Conservation (phyloP, 2,888 invertebrate species). For the Ectobius pallidus region DNA sequence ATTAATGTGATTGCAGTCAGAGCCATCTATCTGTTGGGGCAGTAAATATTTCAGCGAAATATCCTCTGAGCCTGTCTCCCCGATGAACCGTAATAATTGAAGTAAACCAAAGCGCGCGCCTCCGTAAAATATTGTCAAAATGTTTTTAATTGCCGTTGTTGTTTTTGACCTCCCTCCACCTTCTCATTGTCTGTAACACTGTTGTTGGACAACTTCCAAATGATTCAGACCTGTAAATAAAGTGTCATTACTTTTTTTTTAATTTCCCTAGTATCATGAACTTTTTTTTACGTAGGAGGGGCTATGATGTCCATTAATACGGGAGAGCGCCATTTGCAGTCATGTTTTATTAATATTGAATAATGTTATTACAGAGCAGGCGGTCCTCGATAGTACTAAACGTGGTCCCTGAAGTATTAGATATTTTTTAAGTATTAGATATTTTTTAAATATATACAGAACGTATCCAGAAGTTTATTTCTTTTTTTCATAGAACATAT, state of each 20-base stretch:
- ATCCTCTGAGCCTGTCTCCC: background rate
- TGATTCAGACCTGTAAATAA: background rate
- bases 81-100: background rate
- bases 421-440: too few species aligned
- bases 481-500: too few species aligned
- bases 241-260: background rate
- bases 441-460: too few species aligned
- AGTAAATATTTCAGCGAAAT: background rate
- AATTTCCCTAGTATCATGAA: too few species aligned
- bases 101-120: background rate
- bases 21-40: background rate
- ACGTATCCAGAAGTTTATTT: too few species aligned
- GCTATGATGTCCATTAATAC: too few species aligned
- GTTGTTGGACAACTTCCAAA: background rate
- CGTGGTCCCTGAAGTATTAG: too few species aligned
- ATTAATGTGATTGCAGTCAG: background rate
- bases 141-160: conserved; percentile 3
- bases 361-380: too few species aligned
- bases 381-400: too few species aligned
- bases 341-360: too few species aligned
- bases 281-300: too few species aligned
- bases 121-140: background rate
- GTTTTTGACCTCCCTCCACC: background rate
- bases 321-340: too few species aligned
- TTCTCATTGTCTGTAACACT: background rate